A percentile compares a stretch with the other conserved stretches of the same genome.
These are phyloP conservation scores for Bombus sibiricus DNA, from an alignment of 1,140 invertebrate species.

Conservation along the genomic window DNA sequence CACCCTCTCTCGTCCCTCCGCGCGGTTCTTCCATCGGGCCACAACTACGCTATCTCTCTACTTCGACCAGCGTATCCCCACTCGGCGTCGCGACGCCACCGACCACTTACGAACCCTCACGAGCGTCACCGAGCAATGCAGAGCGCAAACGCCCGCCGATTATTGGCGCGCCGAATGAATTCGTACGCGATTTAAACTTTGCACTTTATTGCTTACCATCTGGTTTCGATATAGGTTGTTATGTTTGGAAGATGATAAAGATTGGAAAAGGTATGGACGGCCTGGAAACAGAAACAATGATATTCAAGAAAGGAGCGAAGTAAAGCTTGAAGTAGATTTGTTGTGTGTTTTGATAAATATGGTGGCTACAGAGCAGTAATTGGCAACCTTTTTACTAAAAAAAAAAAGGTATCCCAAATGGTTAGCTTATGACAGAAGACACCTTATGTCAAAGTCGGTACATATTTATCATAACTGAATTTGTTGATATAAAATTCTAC, in stretches of 20 bases:
- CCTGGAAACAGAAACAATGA: neutral
- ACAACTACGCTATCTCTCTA: constrained; percentile 43
- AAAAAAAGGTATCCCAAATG: too few relatives aligned
- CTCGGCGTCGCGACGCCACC: neutral
- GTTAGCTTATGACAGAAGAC: too few relatives aligned
- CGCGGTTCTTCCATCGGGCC: constrained; percentile 25
- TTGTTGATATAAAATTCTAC: too few relatives aligned
- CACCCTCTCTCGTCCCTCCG: constrained; percentile 42
- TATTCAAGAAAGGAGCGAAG: too few relatives aligned
- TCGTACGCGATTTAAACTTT: neutral
- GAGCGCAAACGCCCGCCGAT: neutral
- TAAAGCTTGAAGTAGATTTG: too few relatives aligned
- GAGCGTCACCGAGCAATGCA: neutral
- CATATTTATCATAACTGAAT: too few relatives aligned
- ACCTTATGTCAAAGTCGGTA: too few relatives aligned
- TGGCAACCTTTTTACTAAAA: too few relatives aligned
- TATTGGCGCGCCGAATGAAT: constrained; percentile 15
- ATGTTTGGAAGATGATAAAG: neutral
- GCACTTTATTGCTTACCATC: neutral
- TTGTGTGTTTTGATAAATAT: too few relatives aligned
- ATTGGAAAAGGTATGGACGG: too few relatives aligned
- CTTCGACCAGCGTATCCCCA: constrained; percentile 36
- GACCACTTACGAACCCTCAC: neutral
- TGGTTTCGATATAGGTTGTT: neutral
- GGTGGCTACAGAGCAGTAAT: too few relatives aligned